These are phyloP conservation scores for Gryllus bimaculatus DNA, from an alignment of 1,140 invertebrate species.

Conservation along the genomic window DNA sequence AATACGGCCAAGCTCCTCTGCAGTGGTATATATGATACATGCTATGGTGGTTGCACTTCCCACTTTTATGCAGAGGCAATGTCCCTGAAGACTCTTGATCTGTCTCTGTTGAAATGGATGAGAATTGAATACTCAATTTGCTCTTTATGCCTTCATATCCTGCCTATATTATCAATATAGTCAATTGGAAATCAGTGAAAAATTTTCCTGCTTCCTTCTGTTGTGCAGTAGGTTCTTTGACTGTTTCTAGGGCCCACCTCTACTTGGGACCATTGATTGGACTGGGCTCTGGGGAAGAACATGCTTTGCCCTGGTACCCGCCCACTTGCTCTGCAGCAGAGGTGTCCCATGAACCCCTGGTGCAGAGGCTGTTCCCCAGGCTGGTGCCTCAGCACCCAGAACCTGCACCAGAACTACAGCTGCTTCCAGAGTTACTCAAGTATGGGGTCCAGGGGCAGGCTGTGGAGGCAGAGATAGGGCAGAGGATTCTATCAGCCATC, in stretches of 20 bases:
- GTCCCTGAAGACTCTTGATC: too few species aligned
- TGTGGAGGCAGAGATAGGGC: constrained; percentile 61
- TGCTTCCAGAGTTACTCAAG: constrained; percentile 41
- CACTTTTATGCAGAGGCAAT: too few species aligned
- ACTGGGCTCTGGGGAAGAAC: constrained; percentile 45
- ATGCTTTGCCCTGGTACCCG: constrained; percentile 65
- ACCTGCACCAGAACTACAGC: constrained; percentile 29
- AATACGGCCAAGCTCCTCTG: too few species aligned
- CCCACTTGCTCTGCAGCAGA: constrained; percentile 45
- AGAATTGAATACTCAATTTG: too few species aligned
- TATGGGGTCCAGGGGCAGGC: constrained; percentile 44
- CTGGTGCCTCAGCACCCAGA: background rate
- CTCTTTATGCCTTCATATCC: too few species aligned
- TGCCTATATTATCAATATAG: too few species aligned
- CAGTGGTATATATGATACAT: too few species aligned
- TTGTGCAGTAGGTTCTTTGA: too few species aligned
- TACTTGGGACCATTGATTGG: constrained; percentile 33
- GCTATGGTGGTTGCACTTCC: too few species aligned
- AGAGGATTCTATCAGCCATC: constrained; percentile 59
- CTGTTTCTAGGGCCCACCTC: constrained; percentile 17
- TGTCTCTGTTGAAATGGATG: too few species aligned
- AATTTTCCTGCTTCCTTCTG: background rate
- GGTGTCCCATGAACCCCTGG: constrained; percentile 27
- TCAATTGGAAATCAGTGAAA: too few species aligned
- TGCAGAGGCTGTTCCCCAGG: background rate